A percentile compares a stretch with the other conserved stretches of the same genome.
Conservation (phyloP, 2,888 invertebrate species). For the Epinotia brunnichana region DNA sequence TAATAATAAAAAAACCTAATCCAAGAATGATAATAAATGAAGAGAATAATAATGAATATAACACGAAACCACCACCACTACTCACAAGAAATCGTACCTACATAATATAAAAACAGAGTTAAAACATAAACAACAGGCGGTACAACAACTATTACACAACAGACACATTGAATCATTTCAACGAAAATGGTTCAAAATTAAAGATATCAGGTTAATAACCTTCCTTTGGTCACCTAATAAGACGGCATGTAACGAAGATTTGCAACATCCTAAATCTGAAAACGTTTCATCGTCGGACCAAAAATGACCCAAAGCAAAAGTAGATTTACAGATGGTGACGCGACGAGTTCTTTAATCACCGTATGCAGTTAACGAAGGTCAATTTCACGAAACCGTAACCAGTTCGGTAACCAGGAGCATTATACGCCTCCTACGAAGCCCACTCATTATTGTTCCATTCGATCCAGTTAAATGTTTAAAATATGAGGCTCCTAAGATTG, state of each 20-base stretch:
- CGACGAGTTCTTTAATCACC: conserved; percentile 33
- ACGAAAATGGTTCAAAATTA: too few species aligned
- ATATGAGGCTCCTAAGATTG: conserved; percentile 64
- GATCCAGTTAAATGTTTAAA: conserved; percentile 65
- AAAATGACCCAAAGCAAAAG: background rate
- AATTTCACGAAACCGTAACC: conserved; percentile 46
- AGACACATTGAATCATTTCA: too few species aligned
- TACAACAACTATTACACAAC: too few species aligned
- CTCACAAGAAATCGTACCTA: too few species aligned
- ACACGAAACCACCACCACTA: too few species aligned
- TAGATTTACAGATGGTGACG: conserved; percentile 1
- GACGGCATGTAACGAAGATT: background rate
- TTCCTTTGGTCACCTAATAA: too few species aligned
- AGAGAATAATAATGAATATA: too few species aligned
- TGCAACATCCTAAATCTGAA: background rate
- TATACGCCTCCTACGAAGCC: conserved; percentile 66
- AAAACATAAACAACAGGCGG: too few species aligned
- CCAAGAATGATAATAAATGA: too few species aligned
- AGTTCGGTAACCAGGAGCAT: conserved; percentile 55
- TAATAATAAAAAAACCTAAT: too few species aligned
- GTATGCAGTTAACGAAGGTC: conserved; percentile 43
- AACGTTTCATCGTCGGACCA: background rate
- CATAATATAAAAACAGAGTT: too few species aligned
- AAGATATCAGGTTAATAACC: too few species aligned
- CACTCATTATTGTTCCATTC: conserved; percentile 63